Evolutionary conservation across 2,888 invertebrate species (phyloP), one percentile per base, ranked within the genome.

Genomic region (Liposcelis brunnea): DNA sequence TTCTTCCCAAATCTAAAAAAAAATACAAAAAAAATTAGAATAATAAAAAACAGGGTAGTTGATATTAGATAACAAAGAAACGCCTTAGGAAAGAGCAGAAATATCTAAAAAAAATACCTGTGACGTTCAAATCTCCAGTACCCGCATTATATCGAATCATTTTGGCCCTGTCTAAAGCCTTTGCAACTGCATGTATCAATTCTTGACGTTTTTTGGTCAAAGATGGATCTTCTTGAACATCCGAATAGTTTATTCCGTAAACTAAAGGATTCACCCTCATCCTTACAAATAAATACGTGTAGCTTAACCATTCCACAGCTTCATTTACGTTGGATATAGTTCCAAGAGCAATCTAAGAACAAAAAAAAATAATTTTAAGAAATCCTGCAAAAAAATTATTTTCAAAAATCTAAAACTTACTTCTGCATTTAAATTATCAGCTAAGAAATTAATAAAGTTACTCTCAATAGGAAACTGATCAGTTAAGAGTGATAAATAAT

Each of bases 381-480:
- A n/a, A 42, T 15, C 42, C 8, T 2, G 21, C 44, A 45, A 34
- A 32, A 44, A 57, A 36, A 26, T 26, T 21, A 42, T n/a, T 31
- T 43, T 12, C 11, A 34, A 21, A 31, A 49, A 51, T 21, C 14
- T 46, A 44, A 42, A 44, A 36, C 59, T 53, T 59, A 87, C 85
- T 72, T 99, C 98, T 21, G 98, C 98, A 67, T 98, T 99, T 49
- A 99, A 72, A 68, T 98, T 95, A 63, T 99, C 97, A 2, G 86
- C 82, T 46, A 99, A 65, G 54, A 84, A 78, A 56, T 79, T 79
- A 48, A 93, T 78, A 57, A 99, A 95, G 64, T 91, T 91, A 57
- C 94, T 94, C 64, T 99, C 98, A 50, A 99, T 99, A 0, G 98
- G 97, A 61, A 89, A 87, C 65, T 97, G 95, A 59, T 93, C 87